Base-by-base conservation (phyloP, 1,140 invertebrate species). In the Berghia stephanieae region DNA sequence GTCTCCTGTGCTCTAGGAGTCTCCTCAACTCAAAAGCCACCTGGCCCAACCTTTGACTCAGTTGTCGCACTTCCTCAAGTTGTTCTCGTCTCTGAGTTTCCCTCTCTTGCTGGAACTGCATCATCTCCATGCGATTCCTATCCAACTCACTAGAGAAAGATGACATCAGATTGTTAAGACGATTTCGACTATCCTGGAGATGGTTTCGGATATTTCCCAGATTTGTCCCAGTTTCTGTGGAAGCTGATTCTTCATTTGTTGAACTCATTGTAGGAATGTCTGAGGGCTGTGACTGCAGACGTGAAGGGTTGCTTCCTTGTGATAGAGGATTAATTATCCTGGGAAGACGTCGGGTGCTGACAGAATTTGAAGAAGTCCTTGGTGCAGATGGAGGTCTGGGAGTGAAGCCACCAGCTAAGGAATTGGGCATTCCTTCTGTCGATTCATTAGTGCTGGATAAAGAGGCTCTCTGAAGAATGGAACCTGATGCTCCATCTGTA, bases 21-120 rank as follows among this genome's bases (percentile, higher is more conserved):
- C 80, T 63, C 3, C 84, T 78, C 18, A 87, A 79, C 75, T 86
- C 85, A 46, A 75, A 78, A 4, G 86, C 86, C 10, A 87, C 86
- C 27, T 86, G 82, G 18, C 83, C 84, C 3, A 87, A 77, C 8
- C 86, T 79, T 63, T 82, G 78, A 2, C 86, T 85, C 44, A 87
- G 77, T 34, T 86, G 83, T 31, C 83, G 79, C 5, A 87, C 85
- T 78, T 87, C 86, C 1, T 82, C 75, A 27, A 87, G 67, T 76
- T 87, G 86, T 70, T 86, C 82, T 42, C 82, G 81, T 1, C 86
- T 81, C 66, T 83, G 77, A 3, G 79, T 79, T 70, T 86, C 85
- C 24, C 84, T 78, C 52, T 85, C 82, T 38, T 81, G 70, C 74
- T 86, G 83, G 60, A 87, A 84, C 13, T 83, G 81, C 0, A 80